phyloP scores from a whole-genome alignment of 2,797 vertebrate genomes.

The Clarias pachynema region DNA sequence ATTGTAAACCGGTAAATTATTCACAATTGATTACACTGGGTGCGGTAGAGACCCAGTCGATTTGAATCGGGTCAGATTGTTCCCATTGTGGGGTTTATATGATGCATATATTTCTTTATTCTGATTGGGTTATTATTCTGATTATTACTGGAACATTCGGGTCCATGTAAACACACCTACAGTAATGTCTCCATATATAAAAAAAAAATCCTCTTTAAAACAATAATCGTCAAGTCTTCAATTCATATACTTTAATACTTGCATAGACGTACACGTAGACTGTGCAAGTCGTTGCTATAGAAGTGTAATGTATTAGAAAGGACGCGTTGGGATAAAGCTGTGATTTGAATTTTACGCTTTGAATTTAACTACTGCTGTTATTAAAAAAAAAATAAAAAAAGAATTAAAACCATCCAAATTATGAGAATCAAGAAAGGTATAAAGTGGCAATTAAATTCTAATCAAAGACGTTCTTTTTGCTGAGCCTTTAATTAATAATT shows the following conservation, averaged over 20 bases:
- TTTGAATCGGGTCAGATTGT: too few relatives aligned
- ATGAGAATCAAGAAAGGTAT: background rate
- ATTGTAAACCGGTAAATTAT: too few relatives aligned
- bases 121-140: too few relatives aligned
- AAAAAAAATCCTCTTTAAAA: background rate
- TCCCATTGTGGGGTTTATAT: too few relatives aligned
- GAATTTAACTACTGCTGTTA: background rate
- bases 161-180: too few relatives aligned
- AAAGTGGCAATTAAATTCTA: background rate
- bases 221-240: background rate
- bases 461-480: background rate
- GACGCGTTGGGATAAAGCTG: background rate
- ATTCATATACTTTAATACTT: background rate
- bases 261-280: background rate
- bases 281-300: background rate
- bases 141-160: too few relatives aligned
- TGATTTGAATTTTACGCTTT: background rate
- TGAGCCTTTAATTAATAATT: background rate
- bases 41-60: too few relatives aligned
- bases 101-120: too few relatives aligned
- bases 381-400: background rate
- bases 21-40: too few relatives aligned
- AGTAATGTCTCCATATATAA: background rate
- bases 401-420: background rate
- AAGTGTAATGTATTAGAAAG: background rate